phyloP scores from a whole-genome alignment of 2,797 vertebrate species.

The Moxostoma hubbsi region DNA sequence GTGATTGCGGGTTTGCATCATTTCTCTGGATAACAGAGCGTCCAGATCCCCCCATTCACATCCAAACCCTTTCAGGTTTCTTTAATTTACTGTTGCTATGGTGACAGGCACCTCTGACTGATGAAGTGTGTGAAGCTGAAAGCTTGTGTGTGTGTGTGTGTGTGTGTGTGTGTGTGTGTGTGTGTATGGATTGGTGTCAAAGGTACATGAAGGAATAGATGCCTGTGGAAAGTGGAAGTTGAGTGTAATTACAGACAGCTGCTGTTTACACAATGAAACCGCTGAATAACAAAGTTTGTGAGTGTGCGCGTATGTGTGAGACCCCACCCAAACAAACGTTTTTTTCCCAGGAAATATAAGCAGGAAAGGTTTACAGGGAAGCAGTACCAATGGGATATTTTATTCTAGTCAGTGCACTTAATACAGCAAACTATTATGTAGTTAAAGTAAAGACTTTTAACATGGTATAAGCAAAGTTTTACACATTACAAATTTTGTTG shows the following conservation, averaged over 20 bases:
- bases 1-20: conserved; percentile 82
- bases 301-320: conserved; percentile 27
- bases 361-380: too few relatives aligned
- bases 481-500: too few relatives aligned
- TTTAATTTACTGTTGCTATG: conserved; percentile 82
- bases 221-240: conserved; percentile 68
- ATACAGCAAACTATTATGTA: too few relatives aligned
- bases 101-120: conserved; percentile 75
- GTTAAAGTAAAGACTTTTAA: too few relatives aligned
- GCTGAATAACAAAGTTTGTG: conserved; percentile 55
- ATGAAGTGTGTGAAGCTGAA: conserved; percentile 66
- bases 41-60: conserved; percentile 77
- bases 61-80: conserved; percentile 77
- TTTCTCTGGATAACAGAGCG: conserved; percentile 73
- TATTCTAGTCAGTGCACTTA: too few relatives aligned
- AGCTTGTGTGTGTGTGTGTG: conserved; percentile 55
- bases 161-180: conserved; percentile 43
- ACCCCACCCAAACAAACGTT: too few relatives aligned
- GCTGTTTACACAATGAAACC: conserved; percentile 64
- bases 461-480: too few relatives aligned
- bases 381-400: too few relatives aligned
- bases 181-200: conserved; percentile 64
- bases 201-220: conserved; percentile 70
- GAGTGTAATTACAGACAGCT: conserved; percentile 71
- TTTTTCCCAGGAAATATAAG: too few relatives aligned